Percentiles rank a stretch among this genome's conserved stretches.
These are phyloP conservation scores for Cephonodes hylas DNA, from an alignment of 2,888 invertebrate genomes.

Conservation along the genomic window DNA sequence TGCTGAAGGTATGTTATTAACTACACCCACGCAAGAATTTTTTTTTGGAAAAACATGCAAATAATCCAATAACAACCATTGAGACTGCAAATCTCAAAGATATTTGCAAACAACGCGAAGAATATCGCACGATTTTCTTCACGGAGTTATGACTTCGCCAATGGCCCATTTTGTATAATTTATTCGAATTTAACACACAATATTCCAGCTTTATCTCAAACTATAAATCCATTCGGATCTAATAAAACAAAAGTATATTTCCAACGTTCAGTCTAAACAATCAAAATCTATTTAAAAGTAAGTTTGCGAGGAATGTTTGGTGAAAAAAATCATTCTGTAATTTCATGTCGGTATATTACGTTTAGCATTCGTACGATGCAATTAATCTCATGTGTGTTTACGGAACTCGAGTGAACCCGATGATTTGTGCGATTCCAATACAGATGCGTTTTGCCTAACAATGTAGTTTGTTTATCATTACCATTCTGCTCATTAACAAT, in stretches of 20 bases:
- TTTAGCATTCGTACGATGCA: neutral
- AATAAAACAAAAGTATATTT: neutral
- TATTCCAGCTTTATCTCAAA: neutral
- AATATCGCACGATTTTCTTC: neutral
- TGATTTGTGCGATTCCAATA: neutral
- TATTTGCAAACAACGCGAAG: neutral
- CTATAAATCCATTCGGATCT: neutral
- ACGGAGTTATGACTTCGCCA: neutral
- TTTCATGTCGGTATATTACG: neutral
- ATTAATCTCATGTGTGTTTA: neutral
- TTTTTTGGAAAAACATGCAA: too few species aligned
- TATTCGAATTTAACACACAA: neutral
- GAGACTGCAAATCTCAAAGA: too few species aligned
- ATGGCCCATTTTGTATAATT: neutral
- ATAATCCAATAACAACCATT: too few species aligned
- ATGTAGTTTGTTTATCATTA: neutral
- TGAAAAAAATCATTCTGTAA: neutral
- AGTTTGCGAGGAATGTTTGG: neutral
- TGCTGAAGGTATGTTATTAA: too few species aligned
- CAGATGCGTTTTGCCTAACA: neutral
- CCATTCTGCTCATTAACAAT: neutral
- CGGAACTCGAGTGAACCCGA: neutral
- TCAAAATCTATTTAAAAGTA: neutral
- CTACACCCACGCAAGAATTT: too few species aligned
- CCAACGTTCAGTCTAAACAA: neutral